Evolutionary conservation across 2,797 vertebrate genomes (phyloP).

Genomic region (Bradypodion pumilum): DNA sequence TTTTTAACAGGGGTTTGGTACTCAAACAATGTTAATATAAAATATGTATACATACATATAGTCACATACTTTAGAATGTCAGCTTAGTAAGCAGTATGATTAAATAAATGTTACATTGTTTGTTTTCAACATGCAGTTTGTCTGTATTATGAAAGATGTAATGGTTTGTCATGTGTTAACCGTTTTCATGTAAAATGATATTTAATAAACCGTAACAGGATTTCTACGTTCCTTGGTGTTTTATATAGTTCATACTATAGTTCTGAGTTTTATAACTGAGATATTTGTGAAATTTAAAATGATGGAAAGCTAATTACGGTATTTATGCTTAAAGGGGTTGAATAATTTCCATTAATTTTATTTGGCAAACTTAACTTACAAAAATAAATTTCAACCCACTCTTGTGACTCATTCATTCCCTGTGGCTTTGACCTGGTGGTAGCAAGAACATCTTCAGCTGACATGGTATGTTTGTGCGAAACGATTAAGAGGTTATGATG

Average conservation of each 20-base stretch:
- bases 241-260: conserved; percentile 9
- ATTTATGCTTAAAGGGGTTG: not conserved
- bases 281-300: not conserved
- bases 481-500: not conserved
- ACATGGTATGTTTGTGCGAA: conserved; percentile 22
- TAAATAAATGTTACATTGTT: conserved; percentile 88
- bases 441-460: not conserved
- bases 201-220: conserved; percentile 87
- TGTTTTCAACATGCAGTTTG: conserved; percentile 91
- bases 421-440: not conserved
- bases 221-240: conserved; percentile 58
- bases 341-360: not conserved
- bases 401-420: not conserved
- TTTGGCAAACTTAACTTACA: not conserved
- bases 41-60: conserved; percentile 75
- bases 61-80: conserved; percentile 69
- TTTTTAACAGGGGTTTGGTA: conserved; percentile 81
- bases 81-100: conserved; percentile 82
- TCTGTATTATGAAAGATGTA: conserved; percentile 96
- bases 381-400: too few relatives aligned
- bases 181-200: conserved; percentile 92
- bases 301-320: not conserved
- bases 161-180: conserved; percentile 90
- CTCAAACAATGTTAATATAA: conserved; percentile 76
- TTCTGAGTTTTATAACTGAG: not conserved